Evolutionary conservation across 2,797 vertebrate species (phyloP), one percentile per base, ranked within the genome.

Genomic region (Spinibarbus caldwelli): DNA sequence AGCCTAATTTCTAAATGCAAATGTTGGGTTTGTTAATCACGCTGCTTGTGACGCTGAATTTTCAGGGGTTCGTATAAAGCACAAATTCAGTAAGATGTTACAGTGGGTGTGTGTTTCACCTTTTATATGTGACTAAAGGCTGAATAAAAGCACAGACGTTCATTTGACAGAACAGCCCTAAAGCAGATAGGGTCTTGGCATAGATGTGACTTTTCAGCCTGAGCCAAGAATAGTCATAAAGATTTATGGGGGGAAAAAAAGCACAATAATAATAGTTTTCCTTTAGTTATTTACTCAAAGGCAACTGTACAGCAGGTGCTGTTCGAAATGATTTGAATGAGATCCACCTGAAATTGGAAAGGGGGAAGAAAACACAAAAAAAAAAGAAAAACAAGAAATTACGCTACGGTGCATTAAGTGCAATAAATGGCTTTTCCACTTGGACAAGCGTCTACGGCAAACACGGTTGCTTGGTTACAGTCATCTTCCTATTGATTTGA

Each of bases 381-480:
- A 36, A 17, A 59, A 80, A 72, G 14, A 41, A 59, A 43, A 70
- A 83, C 82, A 47, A 59, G 75, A 82, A 89, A 86, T 82, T 85
- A 85, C 76, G 41, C 29, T 80, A 87, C 82, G 89, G 86, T 83
- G 26, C 85, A 67, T 88, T 86, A 86, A 79, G 73, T 85, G 80
- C 66, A 83, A 82, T 86, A 73, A 89, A 91, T 87, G 86, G 78
- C 83, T 88, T 89, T 76, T 85, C 83, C 80, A 89, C 85, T 87
- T 90, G 82, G 85, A 82, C 85, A 88, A 85, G 77, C 85, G 82
- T 83, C 86, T 72, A 62, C 29, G 23, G 67, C 38, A 85, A 83
- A 76, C 72, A 76, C 78, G 73, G 89, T 93, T 93, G 92, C 90
- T 89, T 91, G 90, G 91, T 86, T 92, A 91, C 90, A 83, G 80